Evolutionary conservation across 2,113 vertebrate genomes (phyloP), one percentile per base, ranked within the genome.

Genomic region (Lipotes vexillifer): DNA sequence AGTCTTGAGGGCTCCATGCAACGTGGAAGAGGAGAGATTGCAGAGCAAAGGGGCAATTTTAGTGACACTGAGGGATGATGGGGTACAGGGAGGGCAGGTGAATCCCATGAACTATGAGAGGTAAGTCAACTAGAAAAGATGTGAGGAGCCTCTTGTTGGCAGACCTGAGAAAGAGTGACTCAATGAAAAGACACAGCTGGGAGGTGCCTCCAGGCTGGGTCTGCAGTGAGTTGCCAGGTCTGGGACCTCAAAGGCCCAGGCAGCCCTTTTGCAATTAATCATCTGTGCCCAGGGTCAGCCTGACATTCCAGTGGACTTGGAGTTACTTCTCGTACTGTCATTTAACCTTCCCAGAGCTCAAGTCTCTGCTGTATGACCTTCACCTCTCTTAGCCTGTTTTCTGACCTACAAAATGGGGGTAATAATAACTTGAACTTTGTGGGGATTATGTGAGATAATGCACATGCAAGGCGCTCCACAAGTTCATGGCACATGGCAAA

Each of bases 21-120:
- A 38, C 0, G 0, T 15, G 46, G 63, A n/a, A 21, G 36, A n/a
- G 23, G 9, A 89, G 65, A 87, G 84, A 20, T 0, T 20, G 52
- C 36, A 59, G 41, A 69, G 44, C 9, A 7, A 49, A 31, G 59
- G 52, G 41, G 69, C 7, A 20, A 33, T 36, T 75, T 71, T 23
- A 46, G 94, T 61, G 57, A 38, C 52, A 0, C 20, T 3, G 46
- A 41, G 8, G 17, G 78, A 36, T 33, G 15, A 14, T 0, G 8
- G 55, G 41, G 44, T 13, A 15, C 27, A n/a, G 52, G 29, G 25
- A 17, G 71, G 52, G 36, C 27, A 41, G n/a, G 36, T 9, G 52
- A 66, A 59, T n/a, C 18, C 59, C 38, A 2, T 25, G 38, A 8
- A 29, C 78, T 6, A 6, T 4, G 2, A 55, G 57, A 74, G 23